Percentiles rank a stretch among this genome's conserved stretches.
phyloP scores from a whole-genome alignment of 2,888 invertebrate genomes.

The Caenorhabditis japonica region DNA sequence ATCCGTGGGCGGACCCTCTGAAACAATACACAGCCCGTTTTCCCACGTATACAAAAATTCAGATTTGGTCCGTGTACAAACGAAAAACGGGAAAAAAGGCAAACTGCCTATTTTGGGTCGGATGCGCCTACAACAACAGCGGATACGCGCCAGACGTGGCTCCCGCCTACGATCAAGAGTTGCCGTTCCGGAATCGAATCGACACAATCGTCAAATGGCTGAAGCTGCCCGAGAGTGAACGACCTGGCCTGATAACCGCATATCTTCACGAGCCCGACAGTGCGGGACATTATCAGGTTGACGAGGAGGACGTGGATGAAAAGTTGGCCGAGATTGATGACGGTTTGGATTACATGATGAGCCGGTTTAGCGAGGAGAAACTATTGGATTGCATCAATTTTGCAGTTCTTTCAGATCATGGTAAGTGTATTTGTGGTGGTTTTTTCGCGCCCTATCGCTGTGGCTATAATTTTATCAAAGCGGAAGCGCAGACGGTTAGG shows the following conservation, averaged over 20 bases:
- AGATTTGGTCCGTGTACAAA: slow-evolving; percentile 73
- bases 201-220: slow-evolving; percentile 68
- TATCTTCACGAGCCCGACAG: slow-evolving; percentile 74
- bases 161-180: slow-evolving; percentile 64
- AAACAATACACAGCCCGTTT: no score
- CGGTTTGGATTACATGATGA: slow-evolving; percentile 67
- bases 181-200: slow-evolving; percentile 65
- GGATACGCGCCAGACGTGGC: slow-evolving; percentile 66
- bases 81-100: slow-evolving; percentile 62
- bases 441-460: no score
- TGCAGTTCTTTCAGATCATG: slow-evolving; percentile 72
- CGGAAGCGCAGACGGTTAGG: no score
- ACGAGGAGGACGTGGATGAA: slow-evolving; percentile 43
- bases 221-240: slow-evolving; percentile 48
- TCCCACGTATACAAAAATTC: no score
- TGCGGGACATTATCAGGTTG: slow-evolving; percentile 65
- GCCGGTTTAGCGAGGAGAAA: slow-evolving; percentile 55
- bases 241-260: slow-evolving; percentile 71
- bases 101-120: slow-evolving; percentile 72
- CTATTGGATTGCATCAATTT: slow-evolving; percentile 73
- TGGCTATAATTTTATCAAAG: no score
- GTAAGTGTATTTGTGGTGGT: slow-evolving; percentile 18
- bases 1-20: no score
- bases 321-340: slow-evolving; percentile 59
- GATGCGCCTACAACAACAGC: slow-evolving; percentile 64